Conservation (phyloP, 2,797 vertebrate species). For the Bucorvus abyssinicus region DNA sequence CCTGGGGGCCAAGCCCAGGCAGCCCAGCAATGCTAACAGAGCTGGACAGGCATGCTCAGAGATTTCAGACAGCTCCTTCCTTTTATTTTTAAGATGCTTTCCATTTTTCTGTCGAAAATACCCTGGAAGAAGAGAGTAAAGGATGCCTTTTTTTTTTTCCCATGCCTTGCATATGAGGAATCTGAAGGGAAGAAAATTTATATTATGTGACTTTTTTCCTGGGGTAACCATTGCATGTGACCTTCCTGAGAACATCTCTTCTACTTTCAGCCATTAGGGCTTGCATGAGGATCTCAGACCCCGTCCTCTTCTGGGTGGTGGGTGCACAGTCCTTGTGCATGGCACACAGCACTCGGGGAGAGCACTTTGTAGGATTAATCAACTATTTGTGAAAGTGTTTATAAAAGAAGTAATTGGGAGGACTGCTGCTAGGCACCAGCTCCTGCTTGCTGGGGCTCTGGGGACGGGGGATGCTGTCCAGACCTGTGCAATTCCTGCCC, state of each 20-base stretch:
- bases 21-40: neutral
- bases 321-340: neutral
- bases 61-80: neutral
- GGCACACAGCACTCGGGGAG: fast-evolving
- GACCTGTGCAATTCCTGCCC: neutral
- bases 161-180: neutral
- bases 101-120: neutral
- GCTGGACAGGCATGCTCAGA: fast-evolving
- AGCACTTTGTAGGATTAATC: neutral
- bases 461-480: neutral
- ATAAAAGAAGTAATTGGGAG: neutral
- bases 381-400: neutral
- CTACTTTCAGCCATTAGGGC: neutral
- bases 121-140: neutral
- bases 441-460: neutral
- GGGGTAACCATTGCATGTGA: neutral
- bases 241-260: neutral
- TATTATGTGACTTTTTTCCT: neutral
- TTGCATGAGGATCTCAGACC: neutral
- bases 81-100: neutral
- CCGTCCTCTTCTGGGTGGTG: neutral
- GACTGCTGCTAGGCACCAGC: neutral
- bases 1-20: neutral
- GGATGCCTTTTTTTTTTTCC: neutral
- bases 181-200: neutral